These are phyloP conservation scores for Caenorhabditis angaria DNA, from an alignment of 2,888 invertebrate genomes.

Conservation along the genomic window DNA sequence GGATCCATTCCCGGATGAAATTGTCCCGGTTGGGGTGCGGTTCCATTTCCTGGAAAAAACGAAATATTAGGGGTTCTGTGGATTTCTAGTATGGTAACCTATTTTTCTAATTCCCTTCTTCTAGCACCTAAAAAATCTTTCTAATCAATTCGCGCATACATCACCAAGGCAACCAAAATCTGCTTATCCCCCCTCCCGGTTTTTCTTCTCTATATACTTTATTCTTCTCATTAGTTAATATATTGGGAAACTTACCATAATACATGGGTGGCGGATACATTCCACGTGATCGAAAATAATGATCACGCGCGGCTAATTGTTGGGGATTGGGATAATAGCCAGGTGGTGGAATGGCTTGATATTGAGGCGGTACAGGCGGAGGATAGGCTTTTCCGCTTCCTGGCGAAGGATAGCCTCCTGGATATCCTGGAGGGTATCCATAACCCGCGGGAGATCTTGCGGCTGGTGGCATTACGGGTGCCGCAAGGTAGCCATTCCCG, in stretches of 20 bases:
- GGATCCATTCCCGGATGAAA: constrained; percentile 35
- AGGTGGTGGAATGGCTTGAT: constrained; percentile 21
- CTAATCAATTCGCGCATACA: too few species aligned
- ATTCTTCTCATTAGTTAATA: neutral
- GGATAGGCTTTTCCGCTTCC: constrained; percentile 12
- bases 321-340: constrained; percentile 12
- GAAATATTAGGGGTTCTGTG: too few species aligned
- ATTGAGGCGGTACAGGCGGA: too few species aligned
- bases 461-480: constrained; percentile 1
- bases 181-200: neutral
- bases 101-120: too few species aligned
- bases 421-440: neutral
- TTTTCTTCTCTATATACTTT: neutral
- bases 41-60: constrained; percentile 1
- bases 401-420: constrained; percentile 11
- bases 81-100: too few species aligned
- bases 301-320: constrained; percentile 28
- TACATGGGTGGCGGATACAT: constrained; percentile 26
- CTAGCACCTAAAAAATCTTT: neutral
- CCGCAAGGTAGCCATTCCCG: constrained; percentile 19
- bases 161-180: neutral
- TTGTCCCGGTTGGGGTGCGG: neutral
- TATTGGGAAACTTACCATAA: neutral
- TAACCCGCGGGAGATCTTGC: neutral
- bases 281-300: constrained; percentile 35